Percentiles rank a stretch among this genome's conserved stretches.
These are phyloP conservation scores for Pitta sordida DNA, from an alignment of 2,113 vertebrate species.

Conservation along the genomic window DNA sequence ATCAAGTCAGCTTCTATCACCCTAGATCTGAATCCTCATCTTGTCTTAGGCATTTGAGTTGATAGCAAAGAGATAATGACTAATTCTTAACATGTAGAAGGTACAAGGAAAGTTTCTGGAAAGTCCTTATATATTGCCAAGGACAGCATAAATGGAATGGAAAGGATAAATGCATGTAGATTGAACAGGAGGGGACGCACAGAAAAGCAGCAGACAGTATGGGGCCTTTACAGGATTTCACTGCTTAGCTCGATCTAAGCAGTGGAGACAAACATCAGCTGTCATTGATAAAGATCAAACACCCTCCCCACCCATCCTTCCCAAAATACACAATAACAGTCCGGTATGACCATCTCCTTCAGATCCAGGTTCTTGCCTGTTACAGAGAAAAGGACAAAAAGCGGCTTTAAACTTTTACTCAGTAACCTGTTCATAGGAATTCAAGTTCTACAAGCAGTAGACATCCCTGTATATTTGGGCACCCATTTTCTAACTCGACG, in stretches of 20 bases:
- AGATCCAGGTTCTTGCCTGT: not conserved
- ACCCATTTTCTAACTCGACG: not conserved
- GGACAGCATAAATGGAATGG: not conserved
- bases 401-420: not conserved
- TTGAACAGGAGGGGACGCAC: not conserved
- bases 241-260: not conserved
- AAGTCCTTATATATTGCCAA: not conserved
- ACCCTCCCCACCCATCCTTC: not conserved
- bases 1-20: not conserved
- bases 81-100: not conserved
- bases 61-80: no score
- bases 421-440: not conserved
- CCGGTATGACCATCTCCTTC: not conserved
- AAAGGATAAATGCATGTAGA: not conserved
- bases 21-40: accelerated
- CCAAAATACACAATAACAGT: not conserved
- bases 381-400: not conserved
- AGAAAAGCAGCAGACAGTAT: not conserved
- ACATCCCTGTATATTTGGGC: not conserved
- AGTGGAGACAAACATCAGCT: not conserved
- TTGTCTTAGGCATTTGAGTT: not conserved
- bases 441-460: not conserved
- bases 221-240: not conserved
- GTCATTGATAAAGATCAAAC: not conserved
- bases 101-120: not conserved